Evolutionary conservation across 1,140 invertebrate species (phyloP).

Genomic region (Drosophila sp.): DNA sequence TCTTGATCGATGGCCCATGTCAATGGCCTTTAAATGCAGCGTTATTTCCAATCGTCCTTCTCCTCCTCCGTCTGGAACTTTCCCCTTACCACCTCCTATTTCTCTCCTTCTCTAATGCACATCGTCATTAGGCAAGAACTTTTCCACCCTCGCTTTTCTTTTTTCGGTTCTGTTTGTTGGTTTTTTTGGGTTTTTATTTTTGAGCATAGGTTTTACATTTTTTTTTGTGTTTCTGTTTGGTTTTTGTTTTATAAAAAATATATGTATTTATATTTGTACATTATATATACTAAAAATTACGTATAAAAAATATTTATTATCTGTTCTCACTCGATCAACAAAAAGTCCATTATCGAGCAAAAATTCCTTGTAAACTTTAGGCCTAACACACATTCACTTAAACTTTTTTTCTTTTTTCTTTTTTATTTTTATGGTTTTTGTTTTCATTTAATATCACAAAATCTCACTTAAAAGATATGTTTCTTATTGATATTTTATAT

Average conservation of each 20-base stretch:
- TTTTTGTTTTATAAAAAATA: slow-evolving; percentile 39
- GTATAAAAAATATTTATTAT: slow-evolving; percentile 70
- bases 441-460: slow-evolving; percentile 69
- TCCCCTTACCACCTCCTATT: slow-evolving; percentile 25
- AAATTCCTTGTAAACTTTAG: slow-evolving; percentile 69
- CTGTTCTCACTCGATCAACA: slow-evolving; percentile 36
- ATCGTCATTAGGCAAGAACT: slow-evolving; percentile 50
- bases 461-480: slow-evolving; percentile 67
- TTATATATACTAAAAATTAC: slow-evolving; percentile 37
- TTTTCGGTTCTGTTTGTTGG: slow-evolving; percentile 29
- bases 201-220: slow-evolving; percentile 11
- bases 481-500: slow-evolving; percentile 64
- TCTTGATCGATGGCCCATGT: slow-evolving; percentile 70
- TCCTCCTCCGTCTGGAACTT: slow-evolving; percentile 10
- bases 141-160: slow-evolving; percentile 8
- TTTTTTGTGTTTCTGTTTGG: slow-evolving; percentile 21
- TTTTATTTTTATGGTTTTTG: not conserved
- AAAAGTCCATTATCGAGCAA: slow-evolving; percentile 57
- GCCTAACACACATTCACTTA: slow-evolving; percentile 45
- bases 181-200: slow-evolving; percentile 1
- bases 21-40: slow-evolving; percentile 73
- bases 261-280: slow-evolving; percentile 1
- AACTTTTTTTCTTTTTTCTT: not conserved
- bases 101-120: slow-evolving; percentile 37
- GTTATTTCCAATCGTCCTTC: slow-evolving; percentile 55